A percentile compares a stretch with the other conserved stretches of the same genome.
Conservation (phyloP, 2,113 vertebrate genomes). For the Aplodontia rufa region DNA sequence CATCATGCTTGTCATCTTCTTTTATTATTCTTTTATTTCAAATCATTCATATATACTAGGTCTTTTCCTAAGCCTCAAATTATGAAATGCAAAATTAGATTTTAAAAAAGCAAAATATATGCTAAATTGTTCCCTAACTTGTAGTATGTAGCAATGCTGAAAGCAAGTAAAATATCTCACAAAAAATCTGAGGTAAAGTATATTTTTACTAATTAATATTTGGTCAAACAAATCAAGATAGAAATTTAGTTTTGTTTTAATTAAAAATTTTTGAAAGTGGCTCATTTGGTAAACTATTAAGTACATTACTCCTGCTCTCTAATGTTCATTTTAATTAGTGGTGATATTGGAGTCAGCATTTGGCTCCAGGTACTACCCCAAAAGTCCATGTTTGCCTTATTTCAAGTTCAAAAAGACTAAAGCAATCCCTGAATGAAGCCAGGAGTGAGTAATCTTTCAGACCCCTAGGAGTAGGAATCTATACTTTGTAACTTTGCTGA, state of each 20-base stretch:
- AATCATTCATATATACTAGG: neutral
- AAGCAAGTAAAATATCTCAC: constrained; percentile 5
- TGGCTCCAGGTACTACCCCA: neutral
- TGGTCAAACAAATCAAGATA: neutral
- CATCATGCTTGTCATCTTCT: neutral
- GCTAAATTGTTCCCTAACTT: constrained; percentile 8
- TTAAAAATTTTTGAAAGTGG: constrained; percentile 39
- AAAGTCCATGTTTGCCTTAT: neutral
- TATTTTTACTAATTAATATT: neutral
- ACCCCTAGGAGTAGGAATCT: neutral
- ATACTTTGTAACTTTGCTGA: neutral
- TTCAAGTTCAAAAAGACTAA: neutral
- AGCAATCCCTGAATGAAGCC: neutral
- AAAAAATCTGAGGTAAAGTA: neutral
- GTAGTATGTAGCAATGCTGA: neutral
- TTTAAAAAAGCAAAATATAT: constrained; percentile 8
- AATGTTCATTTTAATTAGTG: neutral
- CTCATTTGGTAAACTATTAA: constrained; percentile 16
- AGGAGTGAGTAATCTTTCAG: neutral
- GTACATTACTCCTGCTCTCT: neutral
- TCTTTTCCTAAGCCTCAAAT: neutral
- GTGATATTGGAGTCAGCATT: neutral
- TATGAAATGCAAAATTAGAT: constrained; percentile 26
- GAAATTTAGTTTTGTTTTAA: constrained; percentile 20
- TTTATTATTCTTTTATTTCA: neutral